These are phyloP conservation scores for Girardia tigrina DNA, from an alignment of 2,888 invertebrate genomes.

Conservation along the genomic window DNA sequence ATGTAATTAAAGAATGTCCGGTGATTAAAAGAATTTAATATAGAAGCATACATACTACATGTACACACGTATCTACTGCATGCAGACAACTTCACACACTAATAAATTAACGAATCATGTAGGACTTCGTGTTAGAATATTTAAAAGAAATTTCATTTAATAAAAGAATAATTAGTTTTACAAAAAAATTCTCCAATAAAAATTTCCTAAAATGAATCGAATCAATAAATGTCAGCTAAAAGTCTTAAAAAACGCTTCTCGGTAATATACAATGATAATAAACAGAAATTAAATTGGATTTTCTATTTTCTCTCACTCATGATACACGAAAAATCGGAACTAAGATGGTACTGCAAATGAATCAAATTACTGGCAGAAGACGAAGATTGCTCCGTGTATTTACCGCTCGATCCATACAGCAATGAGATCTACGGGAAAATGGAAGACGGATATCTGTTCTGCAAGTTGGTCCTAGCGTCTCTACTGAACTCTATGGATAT, in stretches of 20 bases:
- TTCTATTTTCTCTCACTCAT: neutral
- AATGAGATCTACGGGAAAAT: neutral
- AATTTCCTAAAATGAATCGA: no score
- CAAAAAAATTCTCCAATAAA: no score
- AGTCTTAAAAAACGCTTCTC: conserved; percentile 10
- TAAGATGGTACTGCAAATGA: neutral
- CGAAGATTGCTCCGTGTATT: neutral
- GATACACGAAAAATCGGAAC: neutral
- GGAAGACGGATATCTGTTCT: neutral
- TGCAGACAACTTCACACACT: no score
- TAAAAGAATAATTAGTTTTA: no score
- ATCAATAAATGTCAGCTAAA: conserved; percentile 8
- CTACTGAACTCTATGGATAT: neutral
- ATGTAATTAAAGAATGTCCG: no score
- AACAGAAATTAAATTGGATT: neutral
- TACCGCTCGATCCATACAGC: neutral
- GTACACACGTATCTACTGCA: no score
- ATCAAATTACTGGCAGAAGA: neutral
- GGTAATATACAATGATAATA: neutral
- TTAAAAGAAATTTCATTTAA: no score
- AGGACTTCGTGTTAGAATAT: no score
- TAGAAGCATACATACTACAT: no score
- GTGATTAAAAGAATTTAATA: no score
- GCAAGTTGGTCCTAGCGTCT: neutral
- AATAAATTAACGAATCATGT: no score